phyloP scores from a whole-genome alignment of 2,888 invertebrate genomes.

The Synanthedon andrenaeformis region DNA sequence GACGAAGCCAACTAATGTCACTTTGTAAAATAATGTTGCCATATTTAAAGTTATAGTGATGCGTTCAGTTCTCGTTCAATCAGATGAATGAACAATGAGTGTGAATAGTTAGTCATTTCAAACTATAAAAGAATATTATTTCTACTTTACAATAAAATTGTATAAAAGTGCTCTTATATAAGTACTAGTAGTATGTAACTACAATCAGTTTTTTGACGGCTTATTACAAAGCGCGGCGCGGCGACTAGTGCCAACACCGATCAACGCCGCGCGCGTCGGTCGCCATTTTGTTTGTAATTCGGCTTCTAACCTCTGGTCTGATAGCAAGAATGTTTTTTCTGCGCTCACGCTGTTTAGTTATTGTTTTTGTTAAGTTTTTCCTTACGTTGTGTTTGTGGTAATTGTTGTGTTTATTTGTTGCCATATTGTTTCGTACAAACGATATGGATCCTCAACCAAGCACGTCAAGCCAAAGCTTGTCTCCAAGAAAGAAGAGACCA shows the following conservation, averaged over 20 bases:
- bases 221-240: constrained; percentile 4
- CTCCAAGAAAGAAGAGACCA: constrained; percentile 12
- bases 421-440: constrained; percentile 11
- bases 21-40: too few species aligned
- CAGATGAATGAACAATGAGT: too few species aligned
- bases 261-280: constrained; percentile 6
- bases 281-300: constrained; percentile 6
- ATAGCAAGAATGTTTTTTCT: constrained; percentile 11
- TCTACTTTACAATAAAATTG: too few species aligned
- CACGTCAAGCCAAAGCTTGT: constrained; percentile 12
- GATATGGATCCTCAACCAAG: constrained; percentile 12
- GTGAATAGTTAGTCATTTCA: too few species aligned
- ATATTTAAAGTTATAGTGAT: too few species aligned
- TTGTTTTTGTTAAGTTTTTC: constrained; percentile 11
- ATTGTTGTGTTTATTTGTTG: constrained; percentile 10
- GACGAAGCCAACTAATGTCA: too few species aligned
- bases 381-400: constrained; percentile 10
- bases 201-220: constrained; percentile 7
- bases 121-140: too few species aligned
- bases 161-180: too few species aligned
- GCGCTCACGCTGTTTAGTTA: too few species aligned
- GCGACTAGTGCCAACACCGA: constrained; percentile 2
- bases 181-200: constrained; percentile 8
- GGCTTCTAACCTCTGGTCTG: constrained; percentile 12
- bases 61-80: too few species aligned